Conservation (phyloP, 1,140 invertebrate genomes). For the Eciton burchellii region DNA sequence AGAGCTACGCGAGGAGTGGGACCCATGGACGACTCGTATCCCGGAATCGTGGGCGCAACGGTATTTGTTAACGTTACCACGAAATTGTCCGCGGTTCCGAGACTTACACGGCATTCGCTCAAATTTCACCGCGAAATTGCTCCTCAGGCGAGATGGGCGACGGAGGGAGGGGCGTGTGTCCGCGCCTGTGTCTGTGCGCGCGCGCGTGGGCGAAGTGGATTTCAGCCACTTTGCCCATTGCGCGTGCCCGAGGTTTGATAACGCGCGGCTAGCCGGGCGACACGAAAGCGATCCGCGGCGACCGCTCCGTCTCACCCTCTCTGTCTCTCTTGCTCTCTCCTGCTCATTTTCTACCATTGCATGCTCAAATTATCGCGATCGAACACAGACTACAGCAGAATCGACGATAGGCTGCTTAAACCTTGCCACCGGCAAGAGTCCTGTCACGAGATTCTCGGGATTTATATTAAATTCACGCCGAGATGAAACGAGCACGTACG, state of each 20-base stretch:
- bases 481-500: no score
- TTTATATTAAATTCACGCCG: not conserved
- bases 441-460: conserved; percentile 15
- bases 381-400: conserved; percentile 30
- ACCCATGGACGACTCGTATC: conserved; percentile 37
- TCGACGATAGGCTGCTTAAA: conserved; percentile 42
- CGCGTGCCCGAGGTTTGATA: conserved; percentile 63
- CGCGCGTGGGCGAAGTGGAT: not conserved
- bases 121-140: conserved; percentile 68
- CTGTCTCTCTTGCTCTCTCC: conserved; percentile 3
- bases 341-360: conserved; percentile 32
- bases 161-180: not conserved
- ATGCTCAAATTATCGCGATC: conserved; percentile 45
- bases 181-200: no score
- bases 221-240: conserved; percentile 59
- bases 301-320: not conserved
- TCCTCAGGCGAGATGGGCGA: conserved; percentile 15
- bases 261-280: conserved; percentile 55
- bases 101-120: conserved; percentile 61
- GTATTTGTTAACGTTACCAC: conserved; percentile 76
- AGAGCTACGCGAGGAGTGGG: conserved; percentile 38
- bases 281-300: conserved; percentile 55
- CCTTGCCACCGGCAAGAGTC: conserved; percentile 14
- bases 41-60: conserved; percentile 18
- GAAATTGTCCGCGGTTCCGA: conserved; percentile 71